These are phyloP conservation scores for Drosophila recens DNA, from an alignment of 2,888 invertebrate species.

Conservation along the genomic window DNA sequence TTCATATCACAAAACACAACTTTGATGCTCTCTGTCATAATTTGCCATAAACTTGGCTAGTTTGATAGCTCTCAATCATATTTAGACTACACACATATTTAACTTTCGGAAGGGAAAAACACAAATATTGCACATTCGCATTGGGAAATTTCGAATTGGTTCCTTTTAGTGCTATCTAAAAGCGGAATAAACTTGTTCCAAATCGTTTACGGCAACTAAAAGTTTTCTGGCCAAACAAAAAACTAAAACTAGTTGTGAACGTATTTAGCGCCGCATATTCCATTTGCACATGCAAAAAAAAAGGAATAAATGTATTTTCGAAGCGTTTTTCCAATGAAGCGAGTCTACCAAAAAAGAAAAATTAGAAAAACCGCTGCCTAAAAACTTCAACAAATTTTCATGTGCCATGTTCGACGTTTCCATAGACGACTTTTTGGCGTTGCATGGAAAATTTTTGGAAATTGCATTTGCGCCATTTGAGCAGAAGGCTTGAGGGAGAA, in stretches of 20 bases:
- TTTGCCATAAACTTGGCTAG: too few relatives aligned
- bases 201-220: constrained; percentile 57
- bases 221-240: constrained; percentile 37
- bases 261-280: constrained; percentile 32
- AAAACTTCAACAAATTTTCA: constrained; percentile 63
- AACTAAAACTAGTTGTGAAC: constrained; percentile 21
- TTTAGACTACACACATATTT: constrained; percentile 2
- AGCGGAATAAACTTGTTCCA: constrained; percentile 33
- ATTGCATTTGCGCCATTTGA: constrained; percentile 52
- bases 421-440: constrained; percentile 56
- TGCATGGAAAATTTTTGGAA: constrained; percentile 52
- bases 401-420: constrained; percentile 46
- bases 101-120: constrained; percentile 4
- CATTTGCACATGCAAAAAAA: constrained; percentile 31
- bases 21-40: too few relatives aligned
- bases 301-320: constrained; percentile 24
- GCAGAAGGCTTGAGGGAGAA: background rate
- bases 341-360: constrained; percentile 12
- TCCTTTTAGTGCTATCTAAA: constrained; percentile 22
- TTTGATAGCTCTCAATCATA: background rate
- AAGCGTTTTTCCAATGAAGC: constrained; percentile 27
- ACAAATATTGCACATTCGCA: constrained; percentile 13
- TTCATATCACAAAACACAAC: too few relatives aligned
- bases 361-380: constrained; percentile 19
- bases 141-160: constrained; percentile 15